Percentiles rank a stretch among this genome's conserved stretches.
phyloP scores from a whole-genome alignment of 2,888 invertebrate genomes.

The Drosophila formosana region DNA sequence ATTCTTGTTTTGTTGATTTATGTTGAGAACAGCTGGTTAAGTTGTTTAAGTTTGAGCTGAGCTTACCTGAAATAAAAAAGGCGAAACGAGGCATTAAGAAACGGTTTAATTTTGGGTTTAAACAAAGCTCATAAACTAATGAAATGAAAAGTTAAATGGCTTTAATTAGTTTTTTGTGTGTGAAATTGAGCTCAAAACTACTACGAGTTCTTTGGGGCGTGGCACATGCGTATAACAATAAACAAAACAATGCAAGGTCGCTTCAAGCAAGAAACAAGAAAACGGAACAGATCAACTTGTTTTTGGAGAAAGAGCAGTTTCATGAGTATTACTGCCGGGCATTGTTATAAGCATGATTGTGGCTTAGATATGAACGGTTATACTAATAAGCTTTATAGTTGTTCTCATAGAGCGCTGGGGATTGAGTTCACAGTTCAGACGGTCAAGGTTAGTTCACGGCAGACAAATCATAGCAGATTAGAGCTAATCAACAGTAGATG shows the following conservation, averaged over 20 bases:
- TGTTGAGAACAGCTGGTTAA: slow-evolving; percentile 26
- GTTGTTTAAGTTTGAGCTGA: slow-evolving; percentile 1
- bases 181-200: slow-evolving; percentile 9
- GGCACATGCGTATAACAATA: slow-evolving; percentile 3
- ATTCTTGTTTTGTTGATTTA: slow-evolving; percentile 29
- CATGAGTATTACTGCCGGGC: slow-evolving; percentile 23
- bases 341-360: slow-evolving; percentile 38
- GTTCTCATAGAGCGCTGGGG: slow-evolving; percentile 1
- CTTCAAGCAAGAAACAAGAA: slow-evolving; percentile 27
- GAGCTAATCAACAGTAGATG: slow-evolving; percentile 1
- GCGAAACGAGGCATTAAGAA: slow-evolving; percentile 44
- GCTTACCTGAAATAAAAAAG: slow-evolving; percentile 60
- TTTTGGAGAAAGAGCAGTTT: slow-evolving; percentile 41
- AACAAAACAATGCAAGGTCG: slow-evolving; percentile 51
- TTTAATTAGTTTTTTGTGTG: slow-evolving; percentile 19
- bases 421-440: slow-evolving; percentile 39
- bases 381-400: slow-evolving; percentile 16
- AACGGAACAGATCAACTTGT: slow-evolving; percentile 33
- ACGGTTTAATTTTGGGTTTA: slow-evolving; percentile 37
- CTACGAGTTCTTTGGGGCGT: slow-evolving; percentile 35
- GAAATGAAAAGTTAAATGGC: slow-evolving; percentile 37
- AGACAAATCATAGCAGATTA: slow-evolving; percentile 30
- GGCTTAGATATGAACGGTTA: slow-evolving; percentile 17
- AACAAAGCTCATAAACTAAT: slow-evolving; percentile 31
- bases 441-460: slow-evolving; percentile 44